Base-by-base conservation (phyloP, 2,113 vertebrate genomes). In the Cygnus atratus region DNA sequence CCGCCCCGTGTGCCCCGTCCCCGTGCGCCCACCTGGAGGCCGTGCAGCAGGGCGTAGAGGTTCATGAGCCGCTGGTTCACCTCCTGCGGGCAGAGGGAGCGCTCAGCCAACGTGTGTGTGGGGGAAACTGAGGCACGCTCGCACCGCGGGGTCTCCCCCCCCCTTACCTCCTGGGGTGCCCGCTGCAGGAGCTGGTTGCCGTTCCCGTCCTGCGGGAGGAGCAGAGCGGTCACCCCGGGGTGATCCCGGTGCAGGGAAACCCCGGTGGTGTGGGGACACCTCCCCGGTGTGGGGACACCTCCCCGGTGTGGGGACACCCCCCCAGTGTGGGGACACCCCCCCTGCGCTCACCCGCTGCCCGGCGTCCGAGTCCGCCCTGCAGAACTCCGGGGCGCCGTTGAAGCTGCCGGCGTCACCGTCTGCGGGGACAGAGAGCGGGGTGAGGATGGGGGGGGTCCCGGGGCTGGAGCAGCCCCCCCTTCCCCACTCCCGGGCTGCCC, bases 101-200 rank as follows among this genome's bases (percentile, higher is more conserved):
- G 67, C 79, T 62, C 5, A 57, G 8, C 2, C 5, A 20, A 6
- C 3, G 46, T 37, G 37, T 37, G 37, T 37, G 10, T 5, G 1
- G 35, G 78, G 78, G 78, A 77, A 76, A 87, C 68, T 2, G 57
- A 74, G 71, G 46, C 76, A 48, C n/a, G 5, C 7, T 1, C 3
- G 15, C 20, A 5, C 8, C 4, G 2, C 1, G 2, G 10, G 41
- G 24, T 5, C 44, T 9, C 28, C 7, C n/a, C 39, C 48, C 79
- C 50, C 21, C 96, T 97, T 74, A 99, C 99, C 99, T 99, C 98
- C 41, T 98, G 98, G 10, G 98, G 78, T 87, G 95, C 84, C 88
- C 92, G 96, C 10, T 98, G 98, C 39, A 98, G 98, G 68, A 99
- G 88, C 97, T 99, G 99, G 97, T 99, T 99, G 9, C 99, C 99